Evolutionary conservation across 2,888 invertebrate genomes (phyloP).

Genomic region (Latheticus oryzae): DNA sequence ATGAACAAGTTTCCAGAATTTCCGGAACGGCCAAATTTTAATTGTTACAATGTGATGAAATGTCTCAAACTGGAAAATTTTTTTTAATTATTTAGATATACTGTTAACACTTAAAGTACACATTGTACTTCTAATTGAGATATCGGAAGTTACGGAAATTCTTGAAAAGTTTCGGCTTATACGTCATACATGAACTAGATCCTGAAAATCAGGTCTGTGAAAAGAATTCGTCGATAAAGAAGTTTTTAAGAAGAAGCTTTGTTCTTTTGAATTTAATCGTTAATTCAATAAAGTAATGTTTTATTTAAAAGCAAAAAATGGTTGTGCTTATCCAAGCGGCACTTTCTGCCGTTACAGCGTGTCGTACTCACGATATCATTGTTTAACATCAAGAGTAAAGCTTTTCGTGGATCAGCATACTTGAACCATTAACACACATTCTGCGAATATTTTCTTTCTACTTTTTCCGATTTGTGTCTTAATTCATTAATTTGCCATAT

Average conservation of each 20-base stretch:
- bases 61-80: too few species aligned
- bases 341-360: conserved; percentile 6
- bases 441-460: conserved; percentile 15
- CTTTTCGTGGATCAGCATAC: conserved; percentile 1
- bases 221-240: conserved; percentile 19
- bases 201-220: conserved; percentile 28
- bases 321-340: background rate
- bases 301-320: conserved; percentile 13
- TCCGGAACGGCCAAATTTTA: conserved; percentile 17
- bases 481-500: conserved; percentile 14
- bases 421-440: conserved; percentile 27
- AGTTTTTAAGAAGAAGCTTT: background rate
- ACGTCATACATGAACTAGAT: conserved; percentile 25
- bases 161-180: conserved; percentile 20
- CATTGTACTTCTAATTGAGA: too few species aligned
- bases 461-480: conserved; percentile 25
- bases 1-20: conserved; percentile 18
- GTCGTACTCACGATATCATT: background rate
- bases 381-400: conserved; percentile 11
- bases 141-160: conserved; percentile 28
- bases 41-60: too few species aligned
- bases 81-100: too few species aligned
- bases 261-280: background rate
- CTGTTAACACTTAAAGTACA: background rate
- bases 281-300: background rate